Base-by-base conservation (phyloP, 2,113 vertebrate genomes). In the Xiphorhynchus elegans region DNA sequence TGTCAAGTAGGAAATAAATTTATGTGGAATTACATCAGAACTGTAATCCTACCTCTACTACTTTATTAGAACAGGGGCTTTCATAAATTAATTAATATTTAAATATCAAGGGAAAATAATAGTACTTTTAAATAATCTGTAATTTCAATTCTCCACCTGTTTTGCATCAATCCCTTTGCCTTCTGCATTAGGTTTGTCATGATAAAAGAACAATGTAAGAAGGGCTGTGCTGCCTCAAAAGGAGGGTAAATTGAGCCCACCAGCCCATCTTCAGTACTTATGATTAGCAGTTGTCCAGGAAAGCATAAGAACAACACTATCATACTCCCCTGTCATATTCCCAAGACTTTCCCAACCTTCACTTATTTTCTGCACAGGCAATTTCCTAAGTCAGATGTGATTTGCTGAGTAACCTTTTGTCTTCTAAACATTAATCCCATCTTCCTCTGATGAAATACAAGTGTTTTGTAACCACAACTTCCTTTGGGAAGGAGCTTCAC, bases 101-200 rank as follows among this genome's bases (percentile, higher is more conserved):
- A 76, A 80, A 6, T 55, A 8, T 60, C 19, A 89, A 64, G 10
- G 20, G 19, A 69, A 75, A 79, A 60, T 10, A 68, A 56, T 2
- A 42, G 1, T 8, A 19, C 28, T 60, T 68, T 64, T 6, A 84
- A 95, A 47, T 52, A 56, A 64, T 16, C 5, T 1, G 0, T 19
- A 7, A 49, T 85, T 73, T 63, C 8, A 39, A 5, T 44, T n/a
- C 7, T 56, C 21, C 26, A 21, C 4, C 6, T 67, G 10, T 64
- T 85, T 84, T 66, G 6, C 31, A 42, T 56, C 10, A 44, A 6
- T 49, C 19, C 9, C 21, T 74, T 74, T 67, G 33, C 9, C 7
- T 90, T 25, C 28, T 7, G 6, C 1, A 1, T 60, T 62, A 44
- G 0, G 0, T 18, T 53, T 81, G 29, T 53, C 13, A 17, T 2